Conservation (phyloP, 2,888 invertebrate genomes). For the Temnothorax unifasciatus region DNA sequence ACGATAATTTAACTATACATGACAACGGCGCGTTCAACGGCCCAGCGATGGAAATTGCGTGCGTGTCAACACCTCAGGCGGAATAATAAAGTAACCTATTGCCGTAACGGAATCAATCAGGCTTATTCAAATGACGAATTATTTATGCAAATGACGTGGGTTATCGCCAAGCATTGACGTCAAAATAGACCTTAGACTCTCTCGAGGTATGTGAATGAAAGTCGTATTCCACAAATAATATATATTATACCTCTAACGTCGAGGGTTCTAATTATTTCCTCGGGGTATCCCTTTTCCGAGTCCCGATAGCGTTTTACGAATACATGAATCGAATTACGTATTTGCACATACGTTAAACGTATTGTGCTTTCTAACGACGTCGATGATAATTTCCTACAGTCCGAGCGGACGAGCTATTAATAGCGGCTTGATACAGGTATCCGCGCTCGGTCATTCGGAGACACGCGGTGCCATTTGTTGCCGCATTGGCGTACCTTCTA, state of each 20-base stretch:
- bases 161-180: conserved; percentile 5
- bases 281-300: not conserved
- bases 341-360: not conserved
- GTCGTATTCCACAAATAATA: not conserved
- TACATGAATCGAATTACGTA: not conserved
- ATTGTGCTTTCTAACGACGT: conserved; percentile 30
- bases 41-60: not conserved
- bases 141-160: conserved; percentile 20
- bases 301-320: not conserved
- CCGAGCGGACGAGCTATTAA: conserved; percentile 25
- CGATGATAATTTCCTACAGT: conserved; percentile 22
- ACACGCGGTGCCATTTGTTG: conserved; percentile 21
- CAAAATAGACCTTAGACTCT: not conserved
- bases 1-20: conserved; percentile 20
- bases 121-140: conserved; percentile 17
- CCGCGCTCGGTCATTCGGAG: conserved; percentile 7
- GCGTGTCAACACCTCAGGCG: not conserved
- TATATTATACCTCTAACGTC: not conserved
- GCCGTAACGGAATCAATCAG: not conserved
- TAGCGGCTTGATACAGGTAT: conserved; percentile 12
- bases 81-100: conserved; percentile 27
- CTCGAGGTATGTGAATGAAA: conserved; percentile 1
- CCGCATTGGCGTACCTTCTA: conserved; percentile 36
- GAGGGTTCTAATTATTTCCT: not conserved
- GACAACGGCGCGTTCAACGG: conserved; percentile 1